Evolutionary conservation across 2,113 vertebrate genomes (phyloP).

Genomic region (Bos javanicus): DNA sequence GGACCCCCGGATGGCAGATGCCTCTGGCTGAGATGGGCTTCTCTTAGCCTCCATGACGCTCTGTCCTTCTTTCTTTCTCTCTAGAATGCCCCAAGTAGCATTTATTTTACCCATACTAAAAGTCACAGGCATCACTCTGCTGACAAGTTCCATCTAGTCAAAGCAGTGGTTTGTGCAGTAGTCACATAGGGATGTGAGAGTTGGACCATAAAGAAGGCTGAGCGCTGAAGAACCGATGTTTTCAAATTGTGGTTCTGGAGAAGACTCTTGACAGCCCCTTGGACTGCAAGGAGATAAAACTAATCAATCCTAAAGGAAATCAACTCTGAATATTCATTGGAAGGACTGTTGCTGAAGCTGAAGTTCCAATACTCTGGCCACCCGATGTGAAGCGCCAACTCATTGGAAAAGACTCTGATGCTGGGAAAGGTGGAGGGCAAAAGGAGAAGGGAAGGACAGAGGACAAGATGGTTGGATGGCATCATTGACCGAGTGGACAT

Average conservation of each 20-base stretch:
- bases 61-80: background rate
- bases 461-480: background rate
- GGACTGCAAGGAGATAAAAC: background rate
- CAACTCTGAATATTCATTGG: background rate
- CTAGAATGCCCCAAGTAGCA: too few relatives aligned
- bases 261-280: background rate
- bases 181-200: background rate
- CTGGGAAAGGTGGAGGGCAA: background rate
- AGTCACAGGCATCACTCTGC: background rate
- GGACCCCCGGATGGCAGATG: background rate
- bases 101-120: background rate
- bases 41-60: background rate
- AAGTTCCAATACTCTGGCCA: background rate
- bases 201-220: background rate
- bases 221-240: background rate
- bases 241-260: background rate
- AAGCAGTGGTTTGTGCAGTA: background rate
- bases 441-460: background rate
- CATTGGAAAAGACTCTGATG: background rate
- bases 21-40: background rate
- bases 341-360: background rate
- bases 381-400: accelerated
- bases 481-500: background rate
- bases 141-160: background rate
- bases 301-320: background rate